Evolutionary conservation across 2,797 vertebrate species (phyloP), one percentile per base, ranked within the genome.

Genomic region (Simalia tracyae): DNA sequence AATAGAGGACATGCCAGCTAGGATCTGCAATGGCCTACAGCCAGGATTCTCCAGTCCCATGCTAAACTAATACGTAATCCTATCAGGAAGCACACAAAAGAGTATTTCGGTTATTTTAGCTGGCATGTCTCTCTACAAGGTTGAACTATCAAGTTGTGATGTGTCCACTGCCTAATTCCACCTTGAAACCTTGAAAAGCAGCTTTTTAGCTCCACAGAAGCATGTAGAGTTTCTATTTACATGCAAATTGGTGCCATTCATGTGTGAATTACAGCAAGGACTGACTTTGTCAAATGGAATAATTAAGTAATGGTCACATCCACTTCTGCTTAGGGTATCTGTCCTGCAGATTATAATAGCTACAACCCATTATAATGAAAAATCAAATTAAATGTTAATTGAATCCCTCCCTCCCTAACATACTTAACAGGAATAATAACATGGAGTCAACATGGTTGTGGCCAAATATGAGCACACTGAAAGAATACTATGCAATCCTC

Each of bases 221-320:
- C 97, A 96, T 95, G 96, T 96, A 97, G 97, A 57, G 96, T 96
- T 97, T 97, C 97, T 96, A 97, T 98, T 97, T 97, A 97, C 97
- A 98, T 98, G 97, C 97, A 98, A 97, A 98, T 98, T 93, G 91
- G 94, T 96, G 97, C 96, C 96, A 97, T 97, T 98, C 97, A 97
- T 97, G 97, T 97, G 97, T 97, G 97, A 98, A 97, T 96, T 97
- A 96, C 95, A 96, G 97, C 97, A 97, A 97, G 96, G 97, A 97
- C 95, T 87, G 92, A 96, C 97, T 97, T 96, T 96, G 97, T 97
- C 97, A 98, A 97, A 98, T 97, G 97, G 97, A 97, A 97, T 97
- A 96, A 97, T 97, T 97, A 97, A 96, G 96, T 96, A 96, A 97
- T 91, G 94, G 96, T 96, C 96, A 96, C 97, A 97, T 97, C 96